Evolutionary conservation across 1,140 invertebrate species (phyloP).

Genomic region (Drosophila ironensis): DNA sequence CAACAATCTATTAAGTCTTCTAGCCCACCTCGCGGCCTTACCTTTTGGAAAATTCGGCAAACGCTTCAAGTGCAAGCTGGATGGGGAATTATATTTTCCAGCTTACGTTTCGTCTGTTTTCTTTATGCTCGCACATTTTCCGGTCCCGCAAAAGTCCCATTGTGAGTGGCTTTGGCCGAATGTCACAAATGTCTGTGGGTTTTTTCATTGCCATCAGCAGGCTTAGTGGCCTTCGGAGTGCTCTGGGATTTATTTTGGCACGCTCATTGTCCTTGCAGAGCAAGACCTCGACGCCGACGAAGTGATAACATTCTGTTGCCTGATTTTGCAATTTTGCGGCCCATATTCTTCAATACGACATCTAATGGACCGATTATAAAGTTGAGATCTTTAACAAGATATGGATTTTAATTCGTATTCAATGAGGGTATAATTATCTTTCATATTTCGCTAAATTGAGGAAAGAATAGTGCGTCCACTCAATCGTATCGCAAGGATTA

Average conservation of each 20-base stretch:
- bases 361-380: conserved; percentile 8
- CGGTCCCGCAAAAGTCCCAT: conserved; percentile 47
- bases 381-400: background rate
- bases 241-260: conserved; percentile 54
- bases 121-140: conserved; percentile 42
- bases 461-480: too few species aligned
- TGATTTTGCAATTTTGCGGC: conserved; percentile 13
- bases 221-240: conserved; percentile 37
- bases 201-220: conserved; percentile 30
- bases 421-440: too few species aligned
- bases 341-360: conserved; percentile 1
- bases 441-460: too few species aligned
- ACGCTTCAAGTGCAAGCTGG: background rate
- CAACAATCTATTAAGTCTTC: background rate
- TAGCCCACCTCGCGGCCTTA: conserved; percentile 15
- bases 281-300: conserved; percentile 11
- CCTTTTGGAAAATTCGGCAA: conserved; percentile 40
- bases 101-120: conserved; percentile 64
- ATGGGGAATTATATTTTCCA: conserved; percentile 58
- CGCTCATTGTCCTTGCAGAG: conserved; percentile 9
- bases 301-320: conserved; percentile 25
- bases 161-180: conserved; percentile 58
- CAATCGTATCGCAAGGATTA: too few species aligned
- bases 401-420: too few species aligned
- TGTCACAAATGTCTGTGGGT: conserved; percentile 56